Evolutionary conservation across 2,888 invertebrate genomes (phyloP), one percentile per base, ranked within the genome.

Genomic region (Frankliniella intonsa): DNA sequence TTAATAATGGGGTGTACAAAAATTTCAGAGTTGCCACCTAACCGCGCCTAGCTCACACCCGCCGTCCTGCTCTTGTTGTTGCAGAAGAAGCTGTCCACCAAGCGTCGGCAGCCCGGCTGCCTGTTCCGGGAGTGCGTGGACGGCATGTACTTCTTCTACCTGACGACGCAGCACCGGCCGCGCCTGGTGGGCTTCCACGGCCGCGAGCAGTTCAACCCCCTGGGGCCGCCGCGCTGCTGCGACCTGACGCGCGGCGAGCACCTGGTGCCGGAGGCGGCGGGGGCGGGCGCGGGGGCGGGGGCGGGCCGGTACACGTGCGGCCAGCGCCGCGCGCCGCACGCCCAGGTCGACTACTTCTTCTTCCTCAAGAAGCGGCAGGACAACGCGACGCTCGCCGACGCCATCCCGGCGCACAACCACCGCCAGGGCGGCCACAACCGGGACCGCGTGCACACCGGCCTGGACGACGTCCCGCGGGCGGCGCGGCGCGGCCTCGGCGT

Each of bases 101-200:
- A 62, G 62, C 62, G 62, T 3, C 69, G 69, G 9, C 69, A 25
- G 69, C 69, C 69, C 22, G 69, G 69, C 69, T 76, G 69, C 69
- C 69, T 76, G 69, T 76, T 76, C 69, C 69, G 69, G 69, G 69
- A 76, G 69, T 76, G 69, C 69, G 69, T 76, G 25, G 69, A 76
- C 69, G 69, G 69, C 69, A 76, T 25, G 22, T 76, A 76, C 69
- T 76, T 76, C 69, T 76, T 76, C 69, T 76, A 76, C 69, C 69
- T 76, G 69, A 76, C 69, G 69, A 8, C 25, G 25, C 69, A 76
- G 22, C 22, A 22, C 8, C 69, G 69, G 69, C 69, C 69, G 22
- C 69, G 69, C 22, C 69, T 76, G 22, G 22, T 76, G 11, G 69
- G 69, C 69, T 76, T 76, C 69, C 69, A 76, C 69, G 69, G 69